phyloP scores from a whole-genome alignment of 1,140 invertebrate species.

The Drosophila bocki region DNA sequence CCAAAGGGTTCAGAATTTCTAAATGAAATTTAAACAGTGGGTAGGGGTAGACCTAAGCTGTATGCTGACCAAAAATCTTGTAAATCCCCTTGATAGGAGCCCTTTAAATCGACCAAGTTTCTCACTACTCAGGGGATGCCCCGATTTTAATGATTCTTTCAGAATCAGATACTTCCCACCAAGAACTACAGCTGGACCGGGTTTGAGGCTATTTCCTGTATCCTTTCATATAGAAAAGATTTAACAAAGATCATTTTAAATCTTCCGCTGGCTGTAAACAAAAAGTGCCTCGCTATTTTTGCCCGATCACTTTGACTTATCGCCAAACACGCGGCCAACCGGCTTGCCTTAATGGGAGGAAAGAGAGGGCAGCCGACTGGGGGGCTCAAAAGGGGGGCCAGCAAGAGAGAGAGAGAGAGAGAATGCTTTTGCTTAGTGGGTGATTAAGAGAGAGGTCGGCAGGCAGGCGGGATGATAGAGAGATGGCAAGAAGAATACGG shows the following conservation, averaged over 20 bases:
- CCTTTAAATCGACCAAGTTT: constrained; percentile 38
- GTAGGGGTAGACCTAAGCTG: background rate
- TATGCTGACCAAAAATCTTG: constrained; percentile 7
- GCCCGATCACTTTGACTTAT: constrained; percentile 46
- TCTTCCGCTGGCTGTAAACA: constrained; percentile 69
- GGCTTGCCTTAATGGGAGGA: constrained; percentile 30
- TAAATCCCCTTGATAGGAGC: background rate
- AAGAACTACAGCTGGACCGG: constrained; percentile 1
- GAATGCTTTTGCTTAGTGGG: background rate
- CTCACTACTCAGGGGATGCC: background rate
- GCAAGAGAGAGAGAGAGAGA: constrained; percentile 6
- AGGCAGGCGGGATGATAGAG: background rate
- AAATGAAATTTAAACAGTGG: constrained; percentile 28
- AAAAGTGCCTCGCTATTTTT: constrained; percentile 53
- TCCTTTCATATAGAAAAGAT: constrained; percentile 56
- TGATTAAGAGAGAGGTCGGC: constrained; percentile 1
- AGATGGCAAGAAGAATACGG: background rate
- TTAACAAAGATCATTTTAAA: constrained; percentile 82
- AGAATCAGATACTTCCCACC: constrained; percentile 67
- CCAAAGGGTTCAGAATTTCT: constrained; percentile 31
- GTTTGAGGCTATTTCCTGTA: constrained; percentile 14
- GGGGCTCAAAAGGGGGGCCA: background rate
- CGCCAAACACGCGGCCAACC: constrained; percentile 68
- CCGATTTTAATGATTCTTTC: constrained; percentile 74
- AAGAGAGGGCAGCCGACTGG: constrained; percentile 3